Conservation (phyloP, 2,888 invertebrate genomes). For the Caenorhabditis japonica region DNA sequence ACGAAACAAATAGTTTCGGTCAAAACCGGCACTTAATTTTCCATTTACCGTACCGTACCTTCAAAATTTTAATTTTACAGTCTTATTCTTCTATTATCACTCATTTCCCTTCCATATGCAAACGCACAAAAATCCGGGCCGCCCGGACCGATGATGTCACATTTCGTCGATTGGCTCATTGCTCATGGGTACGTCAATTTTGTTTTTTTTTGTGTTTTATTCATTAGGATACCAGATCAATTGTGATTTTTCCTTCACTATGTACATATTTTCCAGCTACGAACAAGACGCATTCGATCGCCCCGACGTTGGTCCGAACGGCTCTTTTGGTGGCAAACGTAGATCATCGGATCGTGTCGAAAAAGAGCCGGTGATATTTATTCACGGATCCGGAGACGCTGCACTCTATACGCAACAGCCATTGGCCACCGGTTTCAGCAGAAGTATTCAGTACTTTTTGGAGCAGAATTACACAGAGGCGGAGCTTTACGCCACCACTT, state of each 20-base stretch:
- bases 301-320: constrained; percentile 75
- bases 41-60: no score
- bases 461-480: constrained; percentile 76
- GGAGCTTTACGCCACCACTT: constrained; percentile 75
- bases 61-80: constrained; percentile 3
- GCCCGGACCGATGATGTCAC: constrained; percentile 72
- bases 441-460: constrained; percentile 74
- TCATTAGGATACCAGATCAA: no score
- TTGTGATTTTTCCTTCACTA: no score
- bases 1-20: no score
- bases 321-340: constrained; percentile 74
- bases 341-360: constrained; percentile 63
- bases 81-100: constrained; percentile 9
- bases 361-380: constrained; percentile 74
- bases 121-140: constrained; percentile 61
- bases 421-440: constrained; percentile 62
- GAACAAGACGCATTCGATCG: constrained; percentile 73
- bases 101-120: constrained; percentile 2
- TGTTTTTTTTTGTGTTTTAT: not conserved
- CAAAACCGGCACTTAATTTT: no score
- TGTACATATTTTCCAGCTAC: no score
- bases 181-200: constrained; percentile 68
- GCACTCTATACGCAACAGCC: constrained; percentile 75
- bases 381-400: constrained; percentile 75
- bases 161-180: constrained; percentile 75